These are phyloP conservation scores for Lampropteryx suffumata DNA, from an alignment of 2,888 invertebrate genomes.

Conservation along the genomic window DNA sequence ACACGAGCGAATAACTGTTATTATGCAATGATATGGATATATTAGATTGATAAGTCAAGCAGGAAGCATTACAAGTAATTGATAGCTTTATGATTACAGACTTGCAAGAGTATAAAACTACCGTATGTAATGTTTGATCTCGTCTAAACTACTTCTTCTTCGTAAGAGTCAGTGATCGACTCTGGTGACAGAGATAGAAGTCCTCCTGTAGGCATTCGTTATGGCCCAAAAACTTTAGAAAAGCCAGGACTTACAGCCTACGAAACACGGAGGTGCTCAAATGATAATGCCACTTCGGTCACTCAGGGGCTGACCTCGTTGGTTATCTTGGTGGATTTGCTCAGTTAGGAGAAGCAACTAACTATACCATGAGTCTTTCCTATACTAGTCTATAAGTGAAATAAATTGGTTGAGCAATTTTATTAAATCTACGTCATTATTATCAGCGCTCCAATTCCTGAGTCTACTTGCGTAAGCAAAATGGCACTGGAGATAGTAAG, in stretches of 20 bases:
- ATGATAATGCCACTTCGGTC: no score
- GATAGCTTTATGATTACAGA: background rate
- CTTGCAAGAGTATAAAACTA: background rate
- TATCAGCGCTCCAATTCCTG: background rate
- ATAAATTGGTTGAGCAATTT: background rate
- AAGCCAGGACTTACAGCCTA: no score
- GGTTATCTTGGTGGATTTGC: no score
- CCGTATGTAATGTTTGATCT: background rate
- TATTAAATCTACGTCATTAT: background rate
- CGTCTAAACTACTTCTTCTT: background rate
- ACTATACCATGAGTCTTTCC: no score
- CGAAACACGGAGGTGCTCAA: no score
- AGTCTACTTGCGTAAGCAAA: background rate
- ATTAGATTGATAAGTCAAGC: constrained; percentile 7
- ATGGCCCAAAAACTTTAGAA: no score
- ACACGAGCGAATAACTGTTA: background rate
- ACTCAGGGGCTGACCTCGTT: no score
- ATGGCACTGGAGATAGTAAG: background rate
- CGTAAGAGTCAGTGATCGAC: no score
- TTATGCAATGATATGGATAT: background rate
- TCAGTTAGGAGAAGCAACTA: no score
- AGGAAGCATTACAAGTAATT: constrained; percentile 2
- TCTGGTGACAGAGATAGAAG: no score
- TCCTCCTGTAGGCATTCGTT: no score
- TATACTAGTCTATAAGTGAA: no score